Percentiles rank a stretch among this genome's conserved stretches.
Conservation (phyloP, 2,797 vertebrate genomes). For the Carcharodon carcharias region DNA sequence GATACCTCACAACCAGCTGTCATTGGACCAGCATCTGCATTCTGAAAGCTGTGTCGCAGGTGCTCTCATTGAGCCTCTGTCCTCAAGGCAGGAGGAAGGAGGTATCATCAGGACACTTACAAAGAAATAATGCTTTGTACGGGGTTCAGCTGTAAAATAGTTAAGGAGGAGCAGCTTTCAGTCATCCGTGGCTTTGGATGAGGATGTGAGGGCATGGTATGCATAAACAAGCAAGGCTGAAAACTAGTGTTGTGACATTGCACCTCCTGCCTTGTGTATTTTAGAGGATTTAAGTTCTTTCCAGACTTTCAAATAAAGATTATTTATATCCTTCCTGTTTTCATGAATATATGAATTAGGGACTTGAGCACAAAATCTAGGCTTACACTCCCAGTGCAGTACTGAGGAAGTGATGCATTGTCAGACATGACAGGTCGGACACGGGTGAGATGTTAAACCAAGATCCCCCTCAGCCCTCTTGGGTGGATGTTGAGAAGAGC, state of each 20-base stretch:
- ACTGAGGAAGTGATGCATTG: neutral
- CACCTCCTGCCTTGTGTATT: neutral
- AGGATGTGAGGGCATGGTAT: conserved; percentile 21
- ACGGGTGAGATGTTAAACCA: too few relatives aligned
- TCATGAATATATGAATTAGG: neutral
- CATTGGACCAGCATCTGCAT: neutral
- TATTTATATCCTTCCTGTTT: neutral
- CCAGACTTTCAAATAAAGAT: neutral
- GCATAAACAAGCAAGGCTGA: neutral
- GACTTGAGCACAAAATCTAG: neutral
- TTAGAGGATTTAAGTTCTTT: neutral
- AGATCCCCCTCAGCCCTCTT: neutral
- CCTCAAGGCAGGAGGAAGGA: neutral
- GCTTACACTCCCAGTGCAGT: neutral
- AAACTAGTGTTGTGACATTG: neutral
- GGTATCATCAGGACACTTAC: neutral
- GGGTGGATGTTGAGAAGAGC: neutral
- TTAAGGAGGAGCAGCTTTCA: neutral
- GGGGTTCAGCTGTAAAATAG: neutral
- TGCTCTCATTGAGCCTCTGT: neutral
- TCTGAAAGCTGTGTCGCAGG: neutral
- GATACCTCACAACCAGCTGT: neutral
- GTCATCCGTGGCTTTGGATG: neutral
- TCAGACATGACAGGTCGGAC: neutral
- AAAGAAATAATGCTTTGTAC: neutral